Base-by-base conservation (phyloP, 2,113 vertebrate species). In the Rattus rattus region DNA sequence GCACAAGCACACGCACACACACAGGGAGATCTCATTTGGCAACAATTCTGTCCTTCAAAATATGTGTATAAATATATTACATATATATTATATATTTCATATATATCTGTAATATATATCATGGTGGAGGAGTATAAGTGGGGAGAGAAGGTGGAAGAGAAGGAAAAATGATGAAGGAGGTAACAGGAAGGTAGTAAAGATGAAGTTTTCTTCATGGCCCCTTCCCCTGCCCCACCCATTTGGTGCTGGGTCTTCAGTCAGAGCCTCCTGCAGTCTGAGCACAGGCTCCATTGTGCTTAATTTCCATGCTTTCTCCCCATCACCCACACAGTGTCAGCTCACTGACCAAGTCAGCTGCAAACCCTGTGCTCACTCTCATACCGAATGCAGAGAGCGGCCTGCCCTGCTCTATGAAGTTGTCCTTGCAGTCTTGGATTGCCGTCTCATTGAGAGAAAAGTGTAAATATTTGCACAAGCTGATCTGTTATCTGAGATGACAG, bases 401-500 rank as follows among this genome's bases (percentile, higher is more conserved):
- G 8, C 22, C 39, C 6, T 43, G 33, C 47, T 88, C 65, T 76
- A 16, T 47, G 14, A 76, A 89, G 43, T 39, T 70, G 43, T 61
- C 79, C 13, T 73, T 43, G 54, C 30, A 24, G 4, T 7, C 36
- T 52, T 87, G 69, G 0, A 2, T 84, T 72, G 95, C 80, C 81
- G 56, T 85, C 52, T 94, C 89, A 86, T 72, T 49, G 65, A 92
- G 67, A 72, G 72, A 91, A 85, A 85, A 5, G 7, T 72, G 12
- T 70, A 88, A 96, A 81, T 96, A 95, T 94, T 92, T 97, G 54
- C n/a, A 79, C 24, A 93, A 92, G n/a, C 36, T 22, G 4, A 72
- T 63, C 49, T 92, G 85, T 72, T 88, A 76, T 76, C 59, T 77
- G 83, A 65, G 61, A 88, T 14, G 9, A 19, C 72, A 56, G 65